Evolutionary conservation across 2,888 invertebrate species (phyloP).

Genomic region (Morpho achilles): DNA sequence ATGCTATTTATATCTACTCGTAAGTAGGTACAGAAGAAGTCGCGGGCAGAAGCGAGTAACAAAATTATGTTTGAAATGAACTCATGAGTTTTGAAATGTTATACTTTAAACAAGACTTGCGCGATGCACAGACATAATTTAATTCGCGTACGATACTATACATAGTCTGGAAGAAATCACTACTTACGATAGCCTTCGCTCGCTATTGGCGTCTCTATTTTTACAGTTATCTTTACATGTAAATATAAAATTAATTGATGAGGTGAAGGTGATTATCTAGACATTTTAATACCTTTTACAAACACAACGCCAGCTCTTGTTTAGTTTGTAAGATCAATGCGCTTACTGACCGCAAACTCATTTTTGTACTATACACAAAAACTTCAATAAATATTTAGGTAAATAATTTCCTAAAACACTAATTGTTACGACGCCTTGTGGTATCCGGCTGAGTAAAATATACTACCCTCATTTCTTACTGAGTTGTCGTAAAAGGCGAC

Average conservation of each 20-base stretch:
- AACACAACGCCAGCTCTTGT: slow-evolving; percentile 1
- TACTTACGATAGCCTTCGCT: slow-evolving; percentile 21
- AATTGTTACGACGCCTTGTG: background rate
- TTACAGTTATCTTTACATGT: slow-evolving; percentile 20
- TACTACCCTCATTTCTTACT: too few relatives aligned
- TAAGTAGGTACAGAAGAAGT: too few relatives aligned
- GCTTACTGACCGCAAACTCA: slow-evolving; percentile 12
- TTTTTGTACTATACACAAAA: background rate
- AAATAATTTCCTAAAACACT: background rate
- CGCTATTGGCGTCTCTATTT: slow-evolving; percentile 19
- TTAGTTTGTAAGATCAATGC: slow-evolving; percentile 9
- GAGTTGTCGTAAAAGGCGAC: too few relatives aligned
- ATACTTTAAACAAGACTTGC: background rate
- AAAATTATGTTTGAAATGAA: too few relatives aligned
- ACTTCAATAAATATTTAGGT: background rate
- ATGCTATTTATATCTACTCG: too few relatives aligned
- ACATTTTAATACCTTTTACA: slow-evolving; percentile 15
- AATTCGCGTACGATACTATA: slow-evolving; percentile 1
- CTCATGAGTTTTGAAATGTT: too few relatives aligned
- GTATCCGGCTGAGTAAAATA: too few relatives aligned
- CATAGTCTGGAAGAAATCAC: slow-evolving; percentile 20
- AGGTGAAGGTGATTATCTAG: slow-evolving; percentile 16
- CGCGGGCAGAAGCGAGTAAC: too few relatives aligned
- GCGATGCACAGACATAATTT: background rate
- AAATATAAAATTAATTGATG: slow-evolving; percentile 21